Evolutionary conservation across 1,140 invertebrate genomes (phyloP), one percentile per base, ranked within the genome.

Genomic region (Alviniconcha marisindica): DNA sequence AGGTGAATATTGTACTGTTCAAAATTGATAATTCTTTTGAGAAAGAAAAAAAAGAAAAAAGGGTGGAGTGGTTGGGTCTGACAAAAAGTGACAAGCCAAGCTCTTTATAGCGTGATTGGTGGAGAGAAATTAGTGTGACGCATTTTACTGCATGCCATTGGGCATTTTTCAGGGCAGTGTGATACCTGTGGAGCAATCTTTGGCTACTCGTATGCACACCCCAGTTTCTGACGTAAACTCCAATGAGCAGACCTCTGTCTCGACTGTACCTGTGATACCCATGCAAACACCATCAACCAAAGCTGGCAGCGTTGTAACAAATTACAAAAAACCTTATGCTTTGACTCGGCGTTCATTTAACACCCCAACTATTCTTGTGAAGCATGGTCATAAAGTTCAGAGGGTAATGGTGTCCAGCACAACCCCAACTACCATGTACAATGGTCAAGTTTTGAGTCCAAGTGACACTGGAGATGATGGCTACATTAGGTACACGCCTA

Each of bases 351-450:
- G 89, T 28, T 86, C 88, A 18, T 90, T 87, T 76, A 87, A 77
- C 77, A 89, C 86, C 84, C 89, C 89, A 51, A 89, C 89, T 18
- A 86, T 89, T 78, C 83, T 90, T 81, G 88, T 90, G 51, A 90
- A 90, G 82, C 89, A 90, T 86, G 88, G 89, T 51, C 86, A 89
- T 80, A 90, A 90, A 87, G 87, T 90, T 63, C 89, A 90, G 63
- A 77, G 88, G 81, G 81, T 90, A 5, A 90, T 90, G 88, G 85
- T 90, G 76, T 86, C 89, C 38, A 81, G 82, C 31, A 82, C 81
- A 24, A 84, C 84, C 40, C 84, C 86, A 74, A 56, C 83, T 5
- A 85, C 78, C 21, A 77, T 85, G 81, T 87, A 87, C 63, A 83
- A 84, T 66, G 85, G 85, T 10, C 84, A 85, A 44, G 79, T 85